Evolutionary conservation across 2,888 invertebrate genomes (phyloP).

Genomic region (Macrosiphum euphorbiae): DNA sequence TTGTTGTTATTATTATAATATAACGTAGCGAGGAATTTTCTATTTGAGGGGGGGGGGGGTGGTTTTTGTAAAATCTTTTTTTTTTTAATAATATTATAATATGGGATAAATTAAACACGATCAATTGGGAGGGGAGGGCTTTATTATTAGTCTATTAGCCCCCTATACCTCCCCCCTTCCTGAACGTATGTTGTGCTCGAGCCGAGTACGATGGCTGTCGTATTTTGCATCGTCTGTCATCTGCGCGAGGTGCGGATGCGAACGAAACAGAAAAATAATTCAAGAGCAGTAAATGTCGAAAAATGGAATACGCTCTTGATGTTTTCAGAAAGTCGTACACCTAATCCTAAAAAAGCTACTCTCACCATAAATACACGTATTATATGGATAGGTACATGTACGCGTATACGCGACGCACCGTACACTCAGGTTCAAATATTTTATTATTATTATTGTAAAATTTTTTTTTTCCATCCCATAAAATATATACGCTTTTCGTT

Average conservation of each 20-base stretch:
- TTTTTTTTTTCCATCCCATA: not conserved
- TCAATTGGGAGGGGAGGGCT: no score
- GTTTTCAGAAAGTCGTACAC: not conserved
- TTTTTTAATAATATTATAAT: no score
- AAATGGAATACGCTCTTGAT: not conserved
- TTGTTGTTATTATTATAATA: no score
- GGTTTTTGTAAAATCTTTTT: no score
- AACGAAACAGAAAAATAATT: not conserved
- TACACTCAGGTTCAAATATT: not conserved
- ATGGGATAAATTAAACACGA: no score
- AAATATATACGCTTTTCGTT: constrained; percentile 12
- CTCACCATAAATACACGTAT: not conserved
- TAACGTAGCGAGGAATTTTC: no score
- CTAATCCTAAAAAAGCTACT: not conserved
- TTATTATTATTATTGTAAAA: not conserved
- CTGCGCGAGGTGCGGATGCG: not conserved
- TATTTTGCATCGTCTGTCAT: not conserved
- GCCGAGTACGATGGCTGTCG: not conserved
- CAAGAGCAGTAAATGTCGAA: not conserved
- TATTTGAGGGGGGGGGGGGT: no score
- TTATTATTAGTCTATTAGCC: no score
- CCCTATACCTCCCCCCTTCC: no score
- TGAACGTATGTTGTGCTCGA: not conserved
- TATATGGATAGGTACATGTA: not conserved
- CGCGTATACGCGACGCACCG: not conserved